Evolutionary conservation across 2,797 vertebrate genomes (phyloP), one percentile per base, ranked within the genome.

Genomic region (Vespertilio murinus): DNA sequence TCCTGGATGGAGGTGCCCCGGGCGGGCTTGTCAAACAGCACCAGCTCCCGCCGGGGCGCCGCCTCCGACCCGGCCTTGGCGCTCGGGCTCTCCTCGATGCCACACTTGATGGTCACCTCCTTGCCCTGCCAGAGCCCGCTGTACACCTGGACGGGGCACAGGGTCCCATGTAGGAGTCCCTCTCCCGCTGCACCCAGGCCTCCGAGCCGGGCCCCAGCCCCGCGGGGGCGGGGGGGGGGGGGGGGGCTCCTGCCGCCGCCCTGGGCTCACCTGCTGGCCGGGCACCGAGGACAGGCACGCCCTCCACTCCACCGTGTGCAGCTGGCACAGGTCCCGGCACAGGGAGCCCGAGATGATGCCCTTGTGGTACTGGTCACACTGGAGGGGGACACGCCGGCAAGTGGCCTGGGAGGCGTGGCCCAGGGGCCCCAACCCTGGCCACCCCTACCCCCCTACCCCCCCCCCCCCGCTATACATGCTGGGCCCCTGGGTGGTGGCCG

Each of bases 1-100:
- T 99, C 99, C 0, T 99, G 99, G 98, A 99, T 99, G 0, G 99
- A 99, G 0, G 99, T 99, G 69, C 99, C 99, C 6, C 99, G 98
- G 0, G 99, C 99, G 0, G 99, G 99, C 96, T 99, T 99, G 98
- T 99, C 98, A 1, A 99, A 99, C 77, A 99, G 98, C 73, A 98
- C 98, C 95, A 98, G 98, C 52, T 99, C 99, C 86, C 98, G 98
- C 75, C 97, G 97, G 61, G 98, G 97, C 5, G 94, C 93, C 0
- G 97, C 93, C 7, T 98, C 98, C 0, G 98, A 98, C 94, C 89
- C 97, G 7, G 98, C 98, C 23, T 99, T 98, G 0, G 92, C 93
- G 94, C 97, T 98, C 35, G 98, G 92, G 1, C 97, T 97, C 83
- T 99, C 99, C 88, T 99, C 98, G 0, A 99, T 96, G 20, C 99